These are phyloP conservation scores for Cyphomyrmex costatus DNA, from an alignment of 1,140 invertebrate genomes.

Conservation along the genomic window DNA sequence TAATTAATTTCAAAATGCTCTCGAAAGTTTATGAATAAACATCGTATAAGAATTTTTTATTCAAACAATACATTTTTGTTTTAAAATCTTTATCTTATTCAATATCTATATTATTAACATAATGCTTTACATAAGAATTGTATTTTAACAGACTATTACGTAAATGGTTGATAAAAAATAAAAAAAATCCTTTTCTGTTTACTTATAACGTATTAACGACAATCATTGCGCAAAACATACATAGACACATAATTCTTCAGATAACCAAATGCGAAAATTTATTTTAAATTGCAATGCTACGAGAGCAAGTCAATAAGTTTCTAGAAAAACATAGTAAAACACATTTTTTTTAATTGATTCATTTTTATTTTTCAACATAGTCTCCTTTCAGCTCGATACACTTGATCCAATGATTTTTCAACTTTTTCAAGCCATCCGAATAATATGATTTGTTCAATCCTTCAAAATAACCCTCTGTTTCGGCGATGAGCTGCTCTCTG, in stretches of 20 bases:
- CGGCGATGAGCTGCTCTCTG: too few relatives aligned
- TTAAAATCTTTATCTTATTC: not conserved
- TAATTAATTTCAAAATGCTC: not conserved
- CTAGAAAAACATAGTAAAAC: too few relatives aligned
- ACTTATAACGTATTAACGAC: not conserved
- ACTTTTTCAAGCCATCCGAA: too few relatives aligned
- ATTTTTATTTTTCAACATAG: too few relatives aligned
- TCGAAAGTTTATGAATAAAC: constrained; percentile 25
- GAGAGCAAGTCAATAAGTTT: too few relatives aligned
- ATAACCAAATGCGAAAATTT: not conserved
- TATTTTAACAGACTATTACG: not conserved
- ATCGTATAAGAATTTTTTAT: not conserved
- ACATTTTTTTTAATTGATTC: too few relatives aligned
- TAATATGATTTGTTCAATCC: too few relatives aligned
- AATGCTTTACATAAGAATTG: not conserved
- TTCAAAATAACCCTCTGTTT: too few relatives aligned
- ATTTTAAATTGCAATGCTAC: not conserved
- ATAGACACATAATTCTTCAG: not conserved
- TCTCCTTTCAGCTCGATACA: too few relatives aligned
- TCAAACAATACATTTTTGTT: not conserved
- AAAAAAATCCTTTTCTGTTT: not conserved
- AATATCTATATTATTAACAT: not conserved
- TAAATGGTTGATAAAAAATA: not conserved
- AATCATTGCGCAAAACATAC: not conserved
- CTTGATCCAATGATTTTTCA: too few relatives aligned